Percentiles rank a stretch among this genome's conserved stretches.
phyloP scores from a whole-genome alignment of 2,113 vertebrate genomes.

The Zosterops pallidus region DNA sequence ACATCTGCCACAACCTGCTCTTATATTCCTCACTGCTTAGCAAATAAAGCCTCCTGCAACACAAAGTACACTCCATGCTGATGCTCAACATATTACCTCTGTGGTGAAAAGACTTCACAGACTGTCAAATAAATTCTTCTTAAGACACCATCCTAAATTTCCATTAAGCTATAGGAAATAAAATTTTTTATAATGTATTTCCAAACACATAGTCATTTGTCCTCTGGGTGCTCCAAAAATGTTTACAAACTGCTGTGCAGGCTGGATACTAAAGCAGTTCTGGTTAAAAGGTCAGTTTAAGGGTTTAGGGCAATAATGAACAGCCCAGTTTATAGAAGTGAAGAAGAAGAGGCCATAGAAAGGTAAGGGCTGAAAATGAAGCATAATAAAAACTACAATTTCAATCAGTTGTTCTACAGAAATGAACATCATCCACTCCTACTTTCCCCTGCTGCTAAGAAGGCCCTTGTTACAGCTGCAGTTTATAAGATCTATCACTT shows the following conservation, averaged over 20 bases:
- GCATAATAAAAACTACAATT: slow-evolving; percentile 58
- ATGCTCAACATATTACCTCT: background rate
- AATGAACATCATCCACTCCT: slow-evolving; percentile 51
- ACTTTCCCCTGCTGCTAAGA: background rate
- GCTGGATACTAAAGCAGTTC: slow-evolving; percentile 39
- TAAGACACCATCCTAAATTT: slow-evolving; percentile 48
- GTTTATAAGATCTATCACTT: slow-evolving; percentile 51
- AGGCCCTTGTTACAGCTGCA: slow-evolving; percentile 50
- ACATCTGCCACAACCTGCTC: background rate
- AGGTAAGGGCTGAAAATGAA: slow-evolving; percentile 55
- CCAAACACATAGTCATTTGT: slow-evolving; percentile 60
- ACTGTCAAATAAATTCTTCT: slow-evolving; percentile 61
- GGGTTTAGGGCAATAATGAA: slow-evolving; percentile 45
- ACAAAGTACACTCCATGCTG: background rate
- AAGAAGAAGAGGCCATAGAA: slow-evolving; percentile 17
- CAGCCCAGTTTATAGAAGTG: slow-evolving; percentile 39
- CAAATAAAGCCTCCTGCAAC: background rate
- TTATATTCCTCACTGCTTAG: background rate
- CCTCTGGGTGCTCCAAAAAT: slow-evolving; percentile 54
- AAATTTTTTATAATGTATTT: slow-evolving; percentile 61
- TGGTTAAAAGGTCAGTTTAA: slow-evolving; percentile 47
- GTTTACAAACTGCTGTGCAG: slow-evolving; percentile 57
- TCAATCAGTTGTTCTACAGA: slow-evolving; percentile 40
- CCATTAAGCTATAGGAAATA: slow-evolving; percentile 57
- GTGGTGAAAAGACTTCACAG: slow-evolving; percentile 52